These are phyloP conservation scores for Xylota sylvarum DNA, from an alignment of 2,888 invertebrate species.

Conservation along the genomic window DNA sequence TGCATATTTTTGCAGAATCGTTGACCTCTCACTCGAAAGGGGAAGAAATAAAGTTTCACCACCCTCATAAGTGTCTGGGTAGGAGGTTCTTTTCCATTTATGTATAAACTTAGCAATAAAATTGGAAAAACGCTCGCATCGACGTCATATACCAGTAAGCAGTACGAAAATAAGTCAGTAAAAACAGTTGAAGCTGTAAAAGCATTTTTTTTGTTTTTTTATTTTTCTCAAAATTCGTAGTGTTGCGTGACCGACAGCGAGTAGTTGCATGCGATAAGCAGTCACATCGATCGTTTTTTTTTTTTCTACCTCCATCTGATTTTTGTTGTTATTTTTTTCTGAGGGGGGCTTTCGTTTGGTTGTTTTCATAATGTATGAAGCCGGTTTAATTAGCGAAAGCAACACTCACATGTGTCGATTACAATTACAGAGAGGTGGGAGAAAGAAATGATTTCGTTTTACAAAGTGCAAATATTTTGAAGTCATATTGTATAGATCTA, in stretches of 20 bases:
- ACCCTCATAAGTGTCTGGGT: neutral
- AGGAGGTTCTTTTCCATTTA: conserved; percentile 1
- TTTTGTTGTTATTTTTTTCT: conserved; percentile 3
- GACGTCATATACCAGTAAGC: conserved; percentile 33
- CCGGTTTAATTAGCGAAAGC: conserved; percentile 47
- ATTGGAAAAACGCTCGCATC: neutral
- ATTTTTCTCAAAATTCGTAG: conserved; percentile 17
- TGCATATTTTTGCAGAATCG: neutral
- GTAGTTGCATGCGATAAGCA: conserved; percentile 61
- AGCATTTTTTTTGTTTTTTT: conserved; percentile 6
- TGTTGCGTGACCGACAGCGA: conserved; percentile 59
- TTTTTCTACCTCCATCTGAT: conserved; percentile 11
- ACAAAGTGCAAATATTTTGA: neutral
- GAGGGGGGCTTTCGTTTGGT: neutral
- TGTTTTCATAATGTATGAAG: conserved; percentile 11
- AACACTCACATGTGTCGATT: conserved; percentile 22
- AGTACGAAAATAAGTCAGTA: conserved; percentile 25
- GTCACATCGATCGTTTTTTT: conserved; percentile 59
- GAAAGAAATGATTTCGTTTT: neutral
- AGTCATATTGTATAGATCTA: neutral
- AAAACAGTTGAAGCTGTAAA: conserved; percentile 15
- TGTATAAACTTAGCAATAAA: neutral
- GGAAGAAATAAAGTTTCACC: too few species aligned
- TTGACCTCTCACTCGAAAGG: conserved; percentile 4
- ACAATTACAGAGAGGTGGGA: neutral